phyloP scores from a whole-genome alignment of 2,888 invertebrate species.

The Tenthredo distinguenda region DNA sequence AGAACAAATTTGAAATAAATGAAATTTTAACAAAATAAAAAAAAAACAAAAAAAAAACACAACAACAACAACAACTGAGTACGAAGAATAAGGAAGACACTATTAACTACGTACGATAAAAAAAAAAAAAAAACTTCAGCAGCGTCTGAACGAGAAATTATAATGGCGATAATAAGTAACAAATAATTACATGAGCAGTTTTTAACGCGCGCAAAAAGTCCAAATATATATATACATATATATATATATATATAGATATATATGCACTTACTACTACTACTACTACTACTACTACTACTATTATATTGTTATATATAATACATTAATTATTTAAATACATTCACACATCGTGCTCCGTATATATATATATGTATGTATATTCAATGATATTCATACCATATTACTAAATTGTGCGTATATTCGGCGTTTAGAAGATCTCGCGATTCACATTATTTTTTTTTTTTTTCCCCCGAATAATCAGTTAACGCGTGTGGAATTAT shows the following conservation, averaged over 20 bases:
- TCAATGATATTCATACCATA: conserved; percentile 40
- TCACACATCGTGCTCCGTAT: conserved; percentile 58
- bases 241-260: neutral
- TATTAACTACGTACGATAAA: neutral
- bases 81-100: neutral
- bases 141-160: conserved; percentile 2
- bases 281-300: conserved; percentile 6
- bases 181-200: conserved; percentile 10
- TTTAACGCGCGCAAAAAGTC: conserved; percentile 6
- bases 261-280: neutral
- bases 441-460: neutral
- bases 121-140: neutral
- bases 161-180: neutral
- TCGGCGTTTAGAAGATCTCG: conserved; percentile 48
- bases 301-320: conserved; percentile 46
- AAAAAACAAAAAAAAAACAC: neutral
- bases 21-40: conserved; percentile 1
- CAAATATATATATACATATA: neutral
- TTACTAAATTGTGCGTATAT: conserved; percentile 56
- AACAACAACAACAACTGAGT: neutral
- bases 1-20: conserved; percentile 1
- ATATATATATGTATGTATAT: conserved; percentile 58
- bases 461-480: neutral
- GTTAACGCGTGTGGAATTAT: neutral
- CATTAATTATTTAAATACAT: conserved; percentile 49